Base-by-base conservation (phyloP, 2,888 invertebrate genomes). In the Drosophila subquinaria region DNA sequence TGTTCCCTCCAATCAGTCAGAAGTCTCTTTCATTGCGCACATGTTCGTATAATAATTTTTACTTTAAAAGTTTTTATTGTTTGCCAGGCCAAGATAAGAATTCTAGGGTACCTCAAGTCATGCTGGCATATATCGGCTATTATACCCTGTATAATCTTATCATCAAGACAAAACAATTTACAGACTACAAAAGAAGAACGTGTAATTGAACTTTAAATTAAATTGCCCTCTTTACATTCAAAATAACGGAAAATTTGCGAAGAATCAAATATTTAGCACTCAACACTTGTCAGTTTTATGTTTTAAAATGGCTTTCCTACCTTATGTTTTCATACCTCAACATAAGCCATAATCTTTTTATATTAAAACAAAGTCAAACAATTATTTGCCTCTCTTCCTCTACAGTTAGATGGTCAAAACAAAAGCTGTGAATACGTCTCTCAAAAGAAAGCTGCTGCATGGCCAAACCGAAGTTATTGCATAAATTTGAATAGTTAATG, bases 401-500 rank as follows among this genome's bases (percentile, higher is more conserved):
- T 20, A 35, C 56, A 56, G 56, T 56, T 56, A 33, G 56, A n/a
- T 45, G 56, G 35, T n/a, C 56, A 56, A 56, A 20, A 56, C 56
- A 45, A 56, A 56, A 56, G 33, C 43, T n/a, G 30, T 56, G 43
- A 53, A 40, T 40, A 30, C 27, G 17, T 17, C 9, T 43, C 43
- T 30, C 9, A 30, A 48, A 53, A 51, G 60, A 60, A 51, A 60
- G 60, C 50, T 52, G 60, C 20, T 47, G 35, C 35, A 17, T 17
- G 17, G 17, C 17, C 17, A 17, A 17, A 17, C 38, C 53, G 3
- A 55, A 61, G 60, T 40, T 47, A 56, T 65, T 81, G 81, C 79
- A 81, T 81, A 79, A 81, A 81, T 81, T 81, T 79, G 76, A 81
- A 81, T 81, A 75, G 69, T 81, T 75, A 80, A 80, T 80, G 68